A percentile compares a stretch with the other conserved stretches of the same genome.
Conservation (phyloP, 1,140 invertebrate species). For the Pseudomyrmex pallidus region DNA sequence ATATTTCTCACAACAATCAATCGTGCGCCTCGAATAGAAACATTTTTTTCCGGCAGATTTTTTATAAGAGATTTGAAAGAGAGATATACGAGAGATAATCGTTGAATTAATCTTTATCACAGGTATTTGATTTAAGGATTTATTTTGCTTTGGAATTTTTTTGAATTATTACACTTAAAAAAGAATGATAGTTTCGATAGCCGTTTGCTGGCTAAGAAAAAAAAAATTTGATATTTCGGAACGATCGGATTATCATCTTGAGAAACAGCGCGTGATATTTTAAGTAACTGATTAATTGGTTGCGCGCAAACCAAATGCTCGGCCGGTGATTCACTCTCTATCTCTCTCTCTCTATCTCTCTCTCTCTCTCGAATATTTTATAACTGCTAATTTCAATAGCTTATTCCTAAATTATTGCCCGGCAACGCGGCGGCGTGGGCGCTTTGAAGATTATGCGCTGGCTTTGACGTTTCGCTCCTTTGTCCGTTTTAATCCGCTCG, state of each 20-base stretch:
- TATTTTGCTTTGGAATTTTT: too few species aligned
- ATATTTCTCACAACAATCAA: not conserved
- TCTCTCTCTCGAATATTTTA: not conserved
- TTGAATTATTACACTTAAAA: too few species aligned
- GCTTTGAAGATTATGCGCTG: constrained; percentile 25
- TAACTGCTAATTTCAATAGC: not conserved
- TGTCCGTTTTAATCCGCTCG: constrained; percentile 75
- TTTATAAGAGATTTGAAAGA: too few species aligned
- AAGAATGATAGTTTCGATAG: too few species aligned
- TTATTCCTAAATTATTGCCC: constrained; percentile 35
- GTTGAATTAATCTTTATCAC: not conserved
- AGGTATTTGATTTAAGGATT: too few species aligned
- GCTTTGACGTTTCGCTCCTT: constrained; percentile 44
- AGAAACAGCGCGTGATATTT: too few species aligned
- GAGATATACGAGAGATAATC: not conserved
- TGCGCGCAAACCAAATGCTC: not conserved
- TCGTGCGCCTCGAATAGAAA: not conserved
- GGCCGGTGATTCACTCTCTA: not conserved
- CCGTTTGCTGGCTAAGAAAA: too few species aligned
- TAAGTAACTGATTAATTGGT: not conserved
- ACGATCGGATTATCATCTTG: too few species aligned
- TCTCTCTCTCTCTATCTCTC: not conserved
- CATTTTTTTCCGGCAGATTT: not conserved
- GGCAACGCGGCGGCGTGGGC: constrained; percentile 4
- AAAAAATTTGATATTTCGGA: too few species aligned